Evolutionary conservation across 2,113 vertebrate species (phyloP).

Genomic region (Bos javanicus): DNA sequence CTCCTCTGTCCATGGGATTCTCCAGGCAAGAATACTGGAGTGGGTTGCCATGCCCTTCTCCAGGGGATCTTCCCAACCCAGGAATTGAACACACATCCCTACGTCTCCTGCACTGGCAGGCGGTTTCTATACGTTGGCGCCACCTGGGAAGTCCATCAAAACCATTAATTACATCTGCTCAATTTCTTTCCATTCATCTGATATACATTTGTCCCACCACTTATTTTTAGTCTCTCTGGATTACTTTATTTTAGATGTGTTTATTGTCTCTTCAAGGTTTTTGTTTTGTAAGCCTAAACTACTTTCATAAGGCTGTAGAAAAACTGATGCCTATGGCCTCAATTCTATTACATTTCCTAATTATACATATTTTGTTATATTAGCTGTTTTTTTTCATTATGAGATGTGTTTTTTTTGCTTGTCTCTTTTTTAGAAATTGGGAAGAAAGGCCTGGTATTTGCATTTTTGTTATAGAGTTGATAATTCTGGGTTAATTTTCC

Average conservation of each 20-base stretch:
- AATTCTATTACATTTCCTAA: neutral
- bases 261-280: neutral
- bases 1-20: neutral
- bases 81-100: neutral
- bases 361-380: neutral
- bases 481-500: neutral
- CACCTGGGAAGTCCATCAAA: neutral
- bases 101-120: neutral
- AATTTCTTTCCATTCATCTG: neutral
- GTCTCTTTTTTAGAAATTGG: neutral
- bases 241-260: neutral
- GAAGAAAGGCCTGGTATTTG: neutral
- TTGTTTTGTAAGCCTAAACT: neutral
- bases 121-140: neutral
- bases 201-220: neutral
- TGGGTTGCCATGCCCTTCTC: neutral
- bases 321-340: neutral
- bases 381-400: neutral
- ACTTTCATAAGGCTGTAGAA: neutral
- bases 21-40: neutral
- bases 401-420: neutral
- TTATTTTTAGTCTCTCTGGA: neutral
- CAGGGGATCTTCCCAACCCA: neutral
- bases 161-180: neutral
- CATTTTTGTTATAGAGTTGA: neutral